Percentiles rank a stretch among this genome's conserved stretches.
phyloP scores from a whole-genome alignment of 1,140 invertebrate genomes.

The Papilio machaon region DNA sequence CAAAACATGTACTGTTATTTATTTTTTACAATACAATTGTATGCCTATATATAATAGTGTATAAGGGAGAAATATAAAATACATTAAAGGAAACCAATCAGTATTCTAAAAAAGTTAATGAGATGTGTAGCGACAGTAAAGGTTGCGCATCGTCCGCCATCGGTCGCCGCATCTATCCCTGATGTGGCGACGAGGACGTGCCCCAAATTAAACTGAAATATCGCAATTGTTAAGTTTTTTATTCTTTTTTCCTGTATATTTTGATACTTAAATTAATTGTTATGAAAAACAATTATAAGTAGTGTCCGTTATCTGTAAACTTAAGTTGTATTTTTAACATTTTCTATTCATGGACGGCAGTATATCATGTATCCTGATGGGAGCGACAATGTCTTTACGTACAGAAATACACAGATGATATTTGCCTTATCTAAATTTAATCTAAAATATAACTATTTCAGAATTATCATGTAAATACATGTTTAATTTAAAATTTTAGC shows the following conservation, averaged over 20 bases:
- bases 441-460: background rate
- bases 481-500: background rate
- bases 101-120: constrained; percentile 57
- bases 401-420: no score
- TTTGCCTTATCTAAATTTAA: background rate
- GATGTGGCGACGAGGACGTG: constrained; percentile 3
- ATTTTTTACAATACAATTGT: no score
- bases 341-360: no score
- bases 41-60: background rate
- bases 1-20: no score
- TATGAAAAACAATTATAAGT: no score
- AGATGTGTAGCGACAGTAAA: constrained; percentile 47
- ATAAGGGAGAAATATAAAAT: background rate
- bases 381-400: no score
- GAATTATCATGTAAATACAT: background rate
- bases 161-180: no score
- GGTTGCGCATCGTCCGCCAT: background rate
- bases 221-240: background rate
- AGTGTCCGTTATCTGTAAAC: background rate
- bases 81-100: constrained; percentile 1
- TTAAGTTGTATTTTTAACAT: no score
- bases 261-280: background rate
- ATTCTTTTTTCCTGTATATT: background rate
- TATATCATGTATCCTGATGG: no score
- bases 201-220: background rate